These are phyloP conservation scores for Pararge aegeria DNA, from an alignment of 1,140 invertebrate species.

Conservation along the genomic window DNA sequence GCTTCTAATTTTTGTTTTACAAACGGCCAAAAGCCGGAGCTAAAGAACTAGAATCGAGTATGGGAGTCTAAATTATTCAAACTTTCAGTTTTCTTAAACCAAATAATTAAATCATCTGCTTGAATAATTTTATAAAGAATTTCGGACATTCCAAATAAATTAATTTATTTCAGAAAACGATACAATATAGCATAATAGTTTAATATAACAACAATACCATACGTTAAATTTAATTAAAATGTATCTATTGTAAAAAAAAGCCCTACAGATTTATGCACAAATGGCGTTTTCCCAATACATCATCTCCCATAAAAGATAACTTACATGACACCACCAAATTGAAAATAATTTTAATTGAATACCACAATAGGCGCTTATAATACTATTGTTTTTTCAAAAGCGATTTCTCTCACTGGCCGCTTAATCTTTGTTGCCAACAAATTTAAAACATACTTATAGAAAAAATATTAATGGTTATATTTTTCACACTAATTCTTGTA, in stretches of 20 bases:
- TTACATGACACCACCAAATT: conserved; percentile 40
- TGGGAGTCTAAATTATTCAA: no score
- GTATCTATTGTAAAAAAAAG: conserved; percentile 55
- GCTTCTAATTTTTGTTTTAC: no score
- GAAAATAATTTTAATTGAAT: conserved; percentile 23
- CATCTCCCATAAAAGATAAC: conserved; percentile 34
- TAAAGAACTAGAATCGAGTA: no score
- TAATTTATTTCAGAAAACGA: conserved; percentile 76
- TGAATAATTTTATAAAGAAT: conserved; percentile 15
- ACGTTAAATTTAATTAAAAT: conserved; percentile 57
- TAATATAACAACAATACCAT: conserved; percentile 73
- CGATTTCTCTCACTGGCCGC: conserved; percentile 40
- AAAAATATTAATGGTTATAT: conserved; percentile 18
- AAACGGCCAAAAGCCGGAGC: no score
- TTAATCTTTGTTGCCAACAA: conserved; percentile 13
- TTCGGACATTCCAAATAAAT: conserved; percentile 52
- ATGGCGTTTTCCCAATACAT: conserved; percentile 44
- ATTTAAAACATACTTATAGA: not conserved
- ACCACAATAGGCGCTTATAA: conserved; percentile 36
- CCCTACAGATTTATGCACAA: conserved; percentile 41
- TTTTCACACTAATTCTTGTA: not conserved
- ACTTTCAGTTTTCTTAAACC: not conserved
- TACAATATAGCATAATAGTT: conserved; percentile 76
- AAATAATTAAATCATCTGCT: not conserved
- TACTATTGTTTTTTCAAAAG: conserved; percentile 39